These are phyloP conservation scores for Ameiurus melas DNA, from an alignment of 2,113 vertebrate genomes.

Conservation along the genomic window DNA sequence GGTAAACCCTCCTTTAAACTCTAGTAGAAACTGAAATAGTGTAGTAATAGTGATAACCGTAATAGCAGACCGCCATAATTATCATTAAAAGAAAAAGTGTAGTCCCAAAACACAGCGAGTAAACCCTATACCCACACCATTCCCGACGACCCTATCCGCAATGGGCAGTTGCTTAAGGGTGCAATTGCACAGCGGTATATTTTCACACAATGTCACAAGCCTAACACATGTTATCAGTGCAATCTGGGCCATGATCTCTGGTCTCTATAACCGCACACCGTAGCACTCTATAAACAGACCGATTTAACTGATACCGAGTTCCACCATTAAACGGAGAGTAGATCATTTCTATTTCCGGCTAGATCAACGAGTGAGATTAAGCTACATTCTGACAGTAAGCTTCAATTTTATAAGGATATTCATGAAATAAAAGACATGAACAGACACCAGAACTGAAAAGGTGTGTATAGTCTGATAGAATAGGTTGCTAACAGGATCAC, in stretches of 20 bases:
- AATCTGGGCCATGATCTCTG: not conserved
- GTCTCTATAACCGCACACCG: not conserved
- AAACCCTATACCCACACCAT: not conserved
- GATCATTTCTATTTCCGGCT: not conserved
- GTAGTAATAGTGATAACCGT: too few relatives aligned
- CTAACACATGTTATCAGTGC: not conserved
- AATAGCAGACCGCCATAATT: not conserved
- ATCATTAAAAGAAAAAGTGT: not conserved
- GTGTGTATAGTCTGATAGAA: not conserved
- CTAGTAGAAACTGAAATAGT: too few relatives aligned
- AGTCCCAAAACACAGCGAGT: not conserved
- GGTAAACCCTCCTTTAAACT: too few relatives aligned
- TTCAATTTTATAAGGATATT: not conserved
- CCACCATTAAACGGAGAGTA: not conserved
- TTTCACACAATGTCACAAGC: not conserved
- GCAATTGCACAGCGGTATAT: not conserved
- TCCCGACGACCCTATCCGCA: not conserved
- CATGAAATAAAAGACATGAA: not conserved
- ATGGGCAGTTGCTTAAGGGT: not conserved
- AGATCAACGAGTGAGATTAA: not conserved
- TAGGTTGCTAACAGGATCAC: constrained; percentile 35
- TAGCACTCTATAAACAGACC: not conserved
- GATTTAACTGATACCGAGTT: not conserved
- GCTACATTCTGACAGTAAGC: not conserved
- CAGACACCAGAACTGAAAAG: not conserved